Evolutionary conservation across 1,140 invertebrate genomes (phyloP), one percentile per base, ranked within the genome.

Genomic region (Yoshiicerus persimilis): DNA sequence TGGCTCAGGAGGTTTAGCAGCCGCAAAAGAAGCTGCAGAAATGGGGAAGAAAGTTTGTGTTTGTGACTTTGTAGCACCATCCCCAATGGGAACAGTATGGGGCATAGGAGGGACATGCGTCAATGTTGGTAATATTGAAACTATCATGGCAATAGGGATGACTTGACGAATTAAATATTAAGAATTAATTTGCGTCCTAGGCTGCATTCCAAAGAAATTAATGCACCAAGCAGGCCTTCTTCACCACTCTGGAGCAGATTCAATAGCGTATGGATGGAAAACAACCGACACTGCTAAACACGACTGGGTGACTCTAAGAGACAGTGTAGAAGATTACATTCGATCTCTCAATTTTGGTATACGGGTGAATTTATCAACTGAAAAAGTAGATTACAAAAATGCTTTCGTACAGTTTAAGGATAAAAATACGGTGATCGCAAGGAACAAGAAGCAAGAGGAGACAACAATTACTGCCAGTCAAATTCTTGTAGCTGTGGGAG

Each of bases 121-220:
- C 16, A 95, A 95, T 92, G 95, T n/a, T n/a, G n/a, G n/a, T 56
- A n/a, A 56, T 47, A 13, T 41, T 41, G 9, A 41, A 13, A 41
- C n/a, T n/a, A n/a, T n/a, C n/a, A n/a, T n/a, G n/a, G n/a, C n/a
- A n/a, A n/a, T n/a, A n/a, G n/a, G n/a, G n/a, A n/a, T n/a, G n/a
- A n/a, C n/a, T n/a, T n/a, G n/a, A n/a, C n/a, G n/a, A n/a, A n/a
- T n/a, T n/a, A n/a, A n/a, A n/a, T n/a, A n/a, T n/a, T n/a, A n/a
- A n/a, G n/a, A n/a, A n/a, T n/a, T n/a, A n/a, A n/a, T n/a, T n/a
- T n/a, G n/a, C n/a, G n/a, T n/a, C n/a, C 13, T 95, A n/a, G 95
- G 95, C 10, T 95, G 95, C 91, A 95, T 95, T 89, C 94, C 95
- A n/a, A 95, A 95, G 91, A 95, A 95, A 90, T 91, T 95, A 9